phyloP scores from a whole-genome alignment of 2,888 invertebrate genomes.

The Ethmia dodecea region DNA sequence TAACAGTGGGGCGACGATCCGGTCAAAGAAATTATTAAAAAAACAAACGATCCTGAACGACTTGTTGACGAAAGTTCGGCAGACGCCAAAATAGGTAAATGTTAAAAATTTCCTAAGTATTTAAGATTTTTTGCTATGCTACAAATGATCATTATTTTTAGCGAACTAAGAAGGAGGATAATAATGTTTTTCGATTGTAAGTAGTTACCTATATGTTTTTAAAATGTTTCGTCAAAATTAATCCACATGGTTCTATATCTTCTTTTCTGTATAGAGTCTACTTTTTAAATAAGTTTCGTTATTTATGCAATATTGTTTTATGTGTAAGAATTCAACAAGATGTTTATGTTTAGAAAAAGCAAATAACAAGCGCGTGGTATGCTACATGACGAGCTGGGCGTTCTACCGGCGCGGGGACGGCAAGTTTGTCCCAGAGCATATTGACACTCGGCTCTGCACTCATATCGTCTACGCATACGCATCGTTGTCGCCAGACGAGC shows the following conservation, averaged over 20 bases:
- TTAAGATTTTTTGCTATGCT: too few species aligned
- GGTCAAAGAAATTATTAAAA: constrained; percentile 32
- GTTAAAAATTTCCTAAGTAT: too few species aligned
- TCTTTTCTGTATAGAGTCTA: too few species aligned
- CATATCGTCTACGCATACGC: constrained; percentile 95
- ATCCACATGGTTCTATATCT: too few species aligned
- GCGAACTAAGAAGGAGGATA: too few species aligned
- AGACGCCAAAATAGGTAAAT: constrained; percentile 48
- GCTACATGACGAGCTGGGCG: constrained; percentile 94
- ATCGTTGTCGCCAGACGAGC: constrained; percentile 87
- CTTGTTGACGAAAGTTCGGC: constrained; percentile 27
- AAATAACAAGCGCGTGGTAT: constrained; percentile 80
- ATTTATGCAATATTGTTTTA: too few species aligned
- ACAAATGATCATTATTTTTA: too few species aligned
- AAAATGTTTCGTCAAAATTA: too few species aligned
- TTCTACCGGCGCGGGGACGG: constrained; percentile 89
- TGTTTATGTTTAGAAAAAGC: constrained; percentile 58
- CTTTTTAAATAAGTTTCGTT: too few species aligned
- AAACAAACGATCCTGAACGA: constrained; percentile 32
- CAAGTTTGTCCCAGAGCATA: constrained; percentile 90
- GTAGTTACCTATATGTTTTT: too few species aligned
- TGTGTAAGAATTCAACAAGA: too few species aligned
- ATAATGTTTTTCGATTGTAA: too few species aligned
- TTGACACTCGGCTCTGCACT: constrained; percentile 90
- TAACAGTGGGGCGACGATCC: constrained; percentile 45